Percentiles rank a stretch among this genome's conserved stretches.
Conservation (phyloP, 2,888 invertebrate species). For the Drosophila anomelani region DNA sequence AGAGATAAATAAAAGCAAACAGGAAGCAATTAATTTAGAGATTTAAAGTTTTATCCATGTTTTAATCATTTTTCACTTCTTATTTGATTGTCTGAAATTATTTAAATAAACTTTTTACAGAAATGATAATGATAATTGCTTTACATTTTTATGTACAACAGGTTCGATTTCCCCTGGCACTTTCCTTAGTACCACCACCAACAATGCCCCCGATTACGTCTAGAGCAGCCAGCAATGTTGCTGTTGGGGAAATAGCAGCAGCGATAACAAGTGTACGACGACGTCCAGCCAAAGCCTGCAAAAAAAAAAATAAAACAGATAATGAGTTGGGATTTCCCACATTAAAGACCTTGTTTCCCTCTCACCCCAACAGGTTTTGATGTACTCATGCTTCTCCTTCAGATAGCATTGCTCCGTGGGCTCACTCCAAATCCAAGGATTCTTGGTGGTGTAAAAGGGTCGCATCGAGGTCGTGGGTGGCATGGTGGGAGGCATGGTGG, state of each 20-base stretch:
- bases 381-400: constrained; percentile 57
- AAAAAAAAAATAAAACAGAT: constrained; percentile 4
- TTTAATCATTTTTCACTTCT: not conserved
- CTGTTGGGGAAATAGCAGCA: constrained; percentile 63
- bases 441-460: constrained; percentile 1
- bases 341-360: constrained; percentile 15
- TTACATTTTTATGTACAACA: constrained; percentile 9
- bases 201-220: constrained; percentile 56
- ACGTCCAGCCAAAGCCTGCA: constrained; percentile 54
- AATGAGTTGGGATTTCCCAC: not conserved
- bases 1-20: not conserved
- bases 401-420: constrained; percentile 60
- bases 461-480: constrained; percentile 22
- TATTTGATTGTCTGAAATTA: not conserved
- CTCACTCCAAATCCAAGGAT: constrained; percentile 26
- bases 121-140: not conserved
- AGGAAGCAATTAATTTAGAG: not conserved
- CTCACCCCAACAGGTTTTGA: constrained; percentile 61
- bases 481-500: constrained; percentile 15
- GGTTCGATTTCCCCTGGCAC: not conserved
- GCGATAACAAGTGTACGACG: constrained; percentile 64
- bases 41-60: not conserved
- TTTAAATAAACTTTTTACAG: not conserved
- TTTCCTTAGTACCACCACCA: constrained; percentile 17
- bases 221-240: constrained; percentile 70